Percentiles rank a stretch among this genome's conserved stretches.
Conservation (phyloP, 2,888 invertebrate genomes). For the Thera obeliscata region DNA sequence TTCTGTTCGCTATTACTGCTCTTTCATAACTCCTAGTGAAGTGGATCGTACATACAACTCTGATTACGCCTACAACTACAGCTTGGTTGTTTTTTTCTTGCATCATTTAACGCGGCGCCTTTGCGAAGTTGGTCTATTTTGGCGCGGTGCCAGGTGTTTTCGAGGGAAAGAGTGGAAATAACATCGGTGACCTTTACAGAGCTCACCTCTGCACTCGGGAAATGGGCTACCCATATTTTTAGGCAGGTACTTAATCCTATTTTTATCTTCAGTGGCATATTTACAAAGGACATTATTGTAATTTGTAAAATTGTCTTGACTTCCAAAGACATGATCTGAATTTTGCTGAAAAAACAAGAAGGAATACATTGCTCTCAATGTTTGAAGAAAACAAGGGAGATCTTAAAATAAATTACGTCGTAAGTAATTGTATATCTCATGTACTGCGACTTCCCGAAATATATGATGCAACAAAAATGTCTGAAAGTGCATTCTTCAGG, state of each 20-base stretch:
- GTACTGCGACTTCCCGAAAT: not conserved
- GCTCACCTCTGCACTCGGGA: constrained; percentile 45
- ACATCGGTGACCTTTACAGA: constrained; percentile 51
- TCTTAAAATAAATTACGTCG: not conserved
- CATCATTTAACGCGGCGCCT: constrained; percentile 43
- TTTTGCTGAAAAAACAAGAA: too few species aligned
- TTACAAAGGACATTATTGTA: too few species aligned
- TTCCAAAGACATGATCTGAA: too few species aligned
- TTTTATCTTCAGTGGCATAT: too few species aligned
- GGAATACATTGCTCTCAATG: too few species aligned
- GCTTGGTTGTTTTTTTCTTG: constrained; percentile 26
- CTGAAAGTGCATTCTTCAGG: constrained; percentile 20
- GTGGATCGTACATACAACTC: too few species aligned
- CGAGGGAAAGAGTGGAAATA: constrained; percentile 52
- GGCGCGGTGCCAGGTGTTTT: constrained; percentile 51
- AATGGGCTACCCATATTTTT: constrained; percentile 12
- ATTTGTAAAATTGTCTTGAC: too few species aligned
- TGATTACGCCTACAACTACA: too few species aligned
- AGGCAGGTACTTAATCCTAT: too few species aligned
- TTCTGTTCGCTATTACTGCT: too few species aligned
- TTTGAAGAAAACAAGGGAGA: not conserved
- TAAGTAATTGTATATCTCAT: not conserved
- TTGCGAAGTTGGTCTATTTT: constrained; percentile 41
- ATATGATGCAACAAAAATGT: constrained; percentile 1
- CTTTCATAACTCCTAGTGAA: too few species aligned